These are phyloP conservation scores for Drosophila koepferae DNA, from an alignment of 2,888 invertebrate genomes.

Conservation along the genomic window DNA sequence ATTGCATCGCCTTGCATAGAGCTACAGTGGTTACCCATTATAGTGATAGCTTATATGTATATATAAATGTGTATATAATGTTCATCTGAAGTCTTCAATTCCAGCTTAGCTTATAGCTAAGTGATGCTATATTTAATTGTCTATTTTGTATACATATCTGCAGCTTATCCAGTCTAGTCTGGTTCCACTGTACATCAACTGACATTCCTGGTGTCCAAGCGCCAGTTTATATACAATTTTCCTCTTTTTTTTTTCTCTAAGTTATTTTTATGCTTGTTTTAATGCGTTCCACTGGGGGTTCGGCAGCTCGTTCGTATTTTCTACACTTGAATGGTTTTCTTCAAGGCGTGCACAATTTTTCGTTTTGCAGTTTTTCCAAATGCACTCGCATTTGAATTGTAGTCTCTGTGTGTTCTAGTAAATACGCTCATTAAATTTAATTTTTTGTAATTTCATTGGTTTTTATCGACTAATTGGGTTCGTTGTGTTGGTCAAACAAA, in stretches of 20 bases:
- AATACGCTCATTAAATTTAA: conserved; percentile 76
- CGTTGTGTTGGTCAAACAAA: conserved; percentile 16
- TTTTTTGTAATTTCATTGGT: conserved; percentile 40
- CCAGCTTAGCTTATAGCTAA: neutral
- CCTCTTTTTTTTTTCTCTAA: conserved; percentile 13
- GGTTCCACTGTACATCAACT: conserved; percentile 43
- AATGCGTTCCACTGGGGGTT: conserved; percentile 62
- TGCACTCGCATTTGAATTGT: conserved; percentile 67
- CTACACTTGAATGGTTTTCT: conserved; percentile 78
- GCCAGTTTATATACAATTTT: conserved; percentile 65
- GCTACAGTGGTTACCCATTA: conserved; percentile 45
- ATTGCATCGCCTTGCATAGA: conserved; percentile 65
- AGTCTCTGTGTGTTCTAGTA: conserved; percentile 49
- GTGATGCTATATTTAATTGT: neutral
- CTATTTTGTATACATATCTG: neutral
- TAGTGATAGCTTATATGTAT: neutral
- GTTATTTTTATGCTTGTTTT: conserved; percentile 33
- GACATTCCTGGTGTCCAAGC: conserved; percentile 71
- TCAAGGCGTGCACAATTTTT: conserved; percentile 76
- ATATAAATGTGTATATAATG: neutral
- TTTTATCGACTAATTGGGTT: conserved; percentile 29
- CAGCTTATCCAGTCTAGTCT: neutral
- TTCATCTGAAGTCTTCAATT: neutral
- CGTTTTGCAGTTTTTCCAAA: conserved; percentile 61
- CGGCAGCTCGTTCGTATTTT: conserved; percentile 62